These are phyloP conservation scores for Metopolophium dirhodum DNA, from an alignment of 1,140 invertebrate genomes.

Conservation along the genomic window DNA sequence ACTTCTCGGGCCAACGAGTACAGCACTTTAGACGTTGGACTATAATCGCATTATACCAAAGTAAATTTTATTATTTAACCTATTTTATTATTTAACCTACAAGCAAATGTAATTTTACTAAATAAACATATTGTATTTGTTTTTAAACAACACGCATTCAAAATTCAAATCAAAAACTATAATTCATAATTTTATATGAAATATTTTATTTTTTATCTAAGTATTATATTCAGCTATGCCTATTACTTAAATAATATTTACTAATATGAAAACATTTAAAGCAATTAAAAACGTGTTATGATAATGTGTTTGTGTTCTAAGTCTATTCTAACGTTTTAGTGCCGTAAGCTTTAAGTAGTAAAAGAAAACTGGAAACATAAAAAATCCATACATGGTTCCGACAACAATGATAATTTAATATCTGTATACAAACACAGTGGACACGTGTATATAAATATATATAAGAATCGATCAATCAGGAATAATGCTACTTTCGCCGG, in stretches of 20 bases:
- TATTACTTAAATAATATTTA: neutral
- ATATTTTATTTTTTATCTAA: neutral
- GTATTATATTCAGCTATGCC: neutral
- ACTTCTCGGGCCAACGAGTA: neutral
- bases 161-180: neutral
- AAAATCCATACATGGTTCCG: conserved; percentile 5
- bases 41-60: neutral
- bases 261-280: neutral
- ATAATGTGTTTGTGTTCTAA: neutral
- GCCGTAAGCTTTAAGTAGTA: neutral
- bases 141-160: neutral
- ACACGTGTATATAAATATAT: neutral
- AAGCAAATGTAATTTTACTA: neutral
- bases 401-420: conserved; percentile 49
- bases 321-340: neutral
- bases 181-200: neutral
- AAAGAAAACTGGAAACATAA: conserved; percentile 40
- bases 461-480: conserved; percentile 48
- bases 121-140: neutral
- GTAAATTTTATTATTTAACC: neutral
- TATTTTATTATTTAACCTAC: neutral
- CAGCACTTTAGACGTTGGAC: neutral
- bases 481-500: conserved; percentile 46
- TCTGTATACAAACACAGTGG: neutral
- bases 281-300: conserved; percentile 9